Evolutionary conservation across 2,797 vertebrate species (phyloP).

Genomic region (Nothura maculosa): DNA sequence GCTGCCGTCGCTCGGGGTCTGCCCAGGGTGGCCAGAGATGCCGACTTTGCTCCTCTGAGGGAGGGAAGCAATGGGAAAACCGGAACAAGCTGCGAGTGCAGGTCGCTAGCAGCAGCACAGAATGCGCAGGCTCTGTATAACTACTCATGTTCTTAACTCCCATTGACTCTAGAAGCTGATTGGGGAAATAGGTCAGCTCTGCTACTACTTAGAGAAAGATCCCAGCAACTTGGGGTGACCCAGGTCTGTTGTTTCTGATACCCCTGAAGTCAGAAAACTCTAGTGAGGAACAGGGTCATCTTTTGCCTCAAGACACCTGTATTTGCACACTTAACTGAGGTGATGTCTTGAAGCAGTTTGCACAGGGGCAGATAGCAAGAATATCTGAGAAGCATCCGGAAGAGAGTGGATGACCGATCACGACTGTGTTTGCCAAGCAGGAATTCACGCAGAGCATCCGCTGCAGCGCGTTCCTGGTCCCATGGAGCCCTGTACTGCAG

Average conservation of each 20-base stretch:
- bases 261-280: neutral
- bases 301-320: neutral
- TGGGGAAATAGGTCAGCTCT: neutral
- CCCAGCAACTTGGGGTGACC: conserved; percentile 11
- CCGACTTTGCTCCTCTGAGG: neutral
- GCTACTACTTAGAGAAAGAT: neutral
- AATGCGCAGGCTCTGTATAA: conserved; percentile 4
- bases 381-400: neutral
- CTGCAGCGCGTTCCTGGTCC: neutral
- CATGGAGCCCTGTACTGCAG: neutral
- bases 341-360: neutral
- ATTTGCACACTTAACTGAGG: neutral
- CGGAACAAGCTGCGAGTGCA: neutral
- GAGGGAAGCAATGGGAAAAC: neutral
- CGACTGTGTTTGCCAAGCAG: neutral
- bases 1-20: neutral
- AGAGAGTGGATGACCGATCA: neutral
- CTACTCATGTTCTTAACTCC: neutral
- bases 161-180: conserved; percentile 1
- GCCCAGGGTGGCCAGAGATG: neutral
- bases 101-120: neutral
- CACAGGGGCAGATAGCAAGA: neutral
- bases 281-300: neutral
- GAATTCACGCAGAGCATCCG: neutral
- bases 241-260: neutral